Evolutionary conservation across 2,797 vertebrate species (phyloP).

Genomic region (Arnoldichthys spilopterus): DNA sequence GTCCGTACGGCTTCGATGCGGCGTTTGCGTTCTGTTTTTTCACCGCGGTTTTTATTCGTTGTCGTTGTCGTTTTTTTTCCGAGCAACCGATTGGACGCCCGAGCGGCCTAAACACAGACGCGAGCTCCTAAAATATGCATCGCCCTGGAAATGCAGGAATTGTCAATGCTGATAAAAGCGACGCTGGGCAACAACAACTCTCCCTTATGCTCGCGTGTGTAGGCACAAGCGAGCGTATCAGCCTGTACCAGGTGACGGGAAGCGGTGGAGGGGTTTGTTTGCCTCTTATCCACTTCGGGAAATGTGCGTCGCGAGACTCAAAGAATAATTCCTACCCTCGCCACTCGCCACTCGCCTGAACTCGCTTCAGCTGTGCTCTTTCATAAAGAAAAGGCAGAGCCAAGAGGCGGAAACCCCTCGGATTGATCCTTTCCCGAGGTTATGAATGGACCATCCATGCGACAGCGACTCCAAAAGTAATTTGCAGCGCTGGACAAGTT

Average conservation of each 20-base stretch:
- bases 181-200: neutral
- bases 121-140: neutral
- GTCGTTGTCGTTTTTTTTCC: too few relatives aligned
- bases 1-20: too few relatives aligned
- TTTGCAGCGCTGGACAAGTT: neutral
- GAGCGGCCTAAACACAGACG: neutral
- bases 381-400: neutral
- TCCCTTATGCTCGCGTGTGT: neutral
- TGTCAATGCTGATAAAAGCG: slow-evolving; percentile 5
- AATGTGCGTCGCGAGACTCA: too few relatives aligned
- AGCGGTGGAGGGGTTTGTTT: neutral
- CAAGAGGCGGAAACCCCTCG: too few relatives aligned
- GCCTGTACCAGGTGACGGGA: neutral
- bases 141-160: neutral
- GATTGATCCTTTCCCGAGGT: neutral
- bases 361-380: neutral
- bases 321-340: too few relatives aligned
- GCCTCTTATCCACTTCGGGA: neutral
- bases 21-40: too few relatives aligned
- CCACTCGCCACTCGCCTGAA: too few relatives aligned
- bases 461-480: slow-evolving; percentile 9
- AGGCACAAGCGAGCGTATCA: neutral
- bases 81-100: too few relatives aligned
- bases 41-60: too few relatives aligned
- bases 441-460: neutral